Percentiles rank a stretch among this genome's conserved stretches.
phyloP scores from a whole-genome alignment of 1,140 invertebrate species.

The Battus philenor region DNA sequence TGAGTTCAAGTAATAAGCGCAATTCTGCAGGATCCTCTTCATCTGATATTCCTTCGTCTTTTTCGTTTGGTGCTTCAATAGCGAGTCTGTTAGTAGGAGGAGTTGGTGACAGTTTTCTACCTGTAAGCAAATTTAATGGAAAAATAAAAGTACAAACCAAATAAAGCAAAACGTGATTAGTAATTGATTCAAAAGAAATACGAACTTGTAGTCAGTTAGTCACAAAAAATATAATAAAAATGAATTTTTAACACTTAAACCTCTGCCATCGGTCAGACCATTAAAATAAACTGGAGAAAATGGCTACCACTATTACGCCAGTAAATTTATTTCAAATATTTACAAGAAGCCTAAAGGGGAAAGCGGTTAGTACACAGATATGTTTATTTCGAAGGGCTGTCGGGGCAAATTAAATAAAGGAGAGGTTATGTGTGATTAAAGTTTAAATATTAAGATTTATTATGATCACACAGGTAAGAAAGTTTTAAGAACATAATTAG shows the following conservation, averaged over 20 bases:
- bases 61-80: constrained; percentile 81
- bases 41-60: constrained; percentile 84
- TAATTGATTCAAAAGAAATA: neutral
- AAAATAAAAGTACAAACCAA: neutral
- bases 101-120: constrained; percentile 80
- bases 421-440: neutral
- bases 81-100: constrained; percentile 78
- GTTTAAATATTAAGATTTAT: neutral
- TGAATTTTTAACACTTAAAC: too few relatives aligned
- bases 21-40: constrained; percentile 87
- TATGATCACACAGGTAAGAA: constrained; percentile 43
- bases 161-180: neutral
- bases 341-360: constrained; percentile 21
- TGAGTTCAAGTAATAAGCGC: constrained; percentile 89
- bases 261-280: neutral
- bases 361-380: constrained; percentile 44
- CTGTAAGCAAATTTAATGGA: constrained; percentile 47
- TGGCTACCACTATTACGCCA: constrained; percentile 73
- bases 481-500: constrained; percentile 55
- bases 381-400: constrained; percentile 2
- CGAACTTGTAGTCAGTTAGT: neutral
- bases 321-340: constrained; percentile 21
- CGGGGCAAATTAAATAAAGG: neutral
- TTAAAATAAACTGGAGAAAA: constrained; percentile 75
- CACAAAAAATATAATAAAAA: too few relatives aligned